Evolutionary conservation across 2,888 invertebrate genomes (phyloP), one percentile per base, ranked within the genome.

Genomic region (Cephonodes hylas): DNA sequence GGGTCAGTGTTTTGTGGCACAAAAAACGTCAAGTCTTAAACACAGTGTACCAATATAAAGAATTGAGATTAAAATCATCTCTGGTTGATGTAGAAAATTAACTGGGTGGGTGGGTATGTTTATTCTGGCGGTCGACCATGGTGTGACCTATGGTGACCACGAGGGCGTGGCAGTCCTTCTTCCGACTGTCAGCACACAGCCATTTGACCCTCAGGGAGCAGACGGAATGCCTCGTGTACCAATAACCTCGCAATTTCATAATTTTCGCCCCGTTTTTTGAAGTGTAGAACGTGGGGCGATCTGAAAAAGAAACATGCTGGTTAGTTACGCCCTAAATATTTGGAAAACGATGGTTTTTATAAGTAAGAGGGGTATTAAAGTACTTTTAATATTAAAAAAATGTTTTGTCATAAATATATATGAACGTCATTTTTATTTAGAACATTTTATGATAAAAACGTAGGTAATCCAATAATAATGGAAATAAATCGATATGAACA

Each of bases 151-250:
- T 91, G 38, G 91, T 91, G 68, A 90, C 89, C 15, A 90, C 84
- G 20, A 89, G 84, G 2, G 89, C 89, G 61, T 86, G 88, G 66
- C 91, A 91, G 64, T 85, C 81, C 66, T 75, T 79, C 56, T 80
- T 77, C 1, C 88, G 70, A 67, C 86, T 89, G 68, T 90, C 89
- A 0, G 86, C 82, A 61, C 91, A 91, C 1, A 91, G 68, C 91
- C 91, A 91, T 66, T 87, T 85, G 1, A 91, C 91, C 58, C 88
- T 76, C 13, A 90, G 88, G 1, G 90, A 89, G 73, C 91, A 91
- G 34, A 91, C 91, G 0, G 91, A 91, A 64, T 90, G 91, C 0
- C 90, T 72, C 0, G 90, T 88, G 70, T 91, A 90, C 78, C 86
- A 83, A 73, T 89, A 89, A 0, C 91, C 91, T 0, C 84, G 80